Evolutionary conservation across 2,797 vertebrate species (phyloP).

Genomic region (Sylvia borin): DNA sequence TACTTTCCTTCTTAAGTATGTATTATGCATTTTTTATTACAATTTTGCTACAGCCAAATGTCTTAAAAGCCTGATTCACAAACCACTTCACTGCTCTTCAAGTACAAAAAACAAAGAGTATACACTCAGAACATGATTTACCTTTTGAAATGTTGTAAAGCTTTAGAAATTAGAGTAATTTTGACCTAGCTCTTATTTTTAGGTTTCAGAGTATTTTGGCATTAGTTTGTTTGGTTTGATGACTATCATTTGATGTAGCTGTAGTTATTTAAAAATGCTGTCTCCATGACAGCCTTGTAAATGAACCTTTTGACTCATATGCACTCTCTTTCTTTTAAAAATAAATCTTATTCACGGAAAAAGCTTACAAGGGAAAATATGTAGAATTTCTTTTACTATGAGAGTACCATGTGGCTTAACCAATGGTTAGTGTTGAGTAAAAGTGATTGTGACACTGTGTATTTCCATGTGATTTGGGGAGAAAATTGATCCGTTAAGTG

Average conservation of each 20-base stretch:
- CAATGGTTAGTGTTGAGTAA: background rate
- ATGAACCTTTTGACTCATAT: constrained; percentile 66
- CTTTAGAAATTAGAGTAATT: constrained; percentile 58
- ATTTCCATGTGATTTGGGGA: background rate
- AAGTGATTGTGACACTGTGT: background rate
- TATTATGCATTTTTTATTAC: constrained; percentile 74
- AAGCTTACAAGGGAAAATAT: constrained; percentile 67
- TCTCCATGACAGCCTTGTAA: constrained; percentile 65
- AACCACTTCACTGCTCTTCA: constrained; percentile 67
- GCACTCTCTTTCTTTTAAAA: constrained; percentile 55
- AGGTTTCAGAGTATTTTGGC: constrained; percentile 65
- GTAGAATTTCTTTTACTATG: constrained; percentile 24
- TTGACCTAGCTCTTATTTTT: constrained; percentile 64
- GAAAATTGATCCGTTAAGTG: background rate
- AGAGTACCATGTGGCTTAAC: background rate
- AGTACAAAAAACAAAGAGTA: constrained; percentile 72
- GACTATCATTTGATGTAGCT: constrained; percentile 70
- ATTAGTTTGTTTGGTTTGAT: constrained; percentile 70
- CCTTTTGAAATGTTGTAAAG: constrained; percentile 47
- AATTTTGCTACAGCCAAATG: constrained; percentile 66
- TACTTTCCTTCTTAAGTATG: constrained; percentile 73
- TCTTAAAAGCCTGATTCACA: constrained; percentile 69
- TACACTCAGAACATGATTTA: constrained; percentile 45
- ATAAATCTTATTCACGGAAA: constrained; percentile 74
- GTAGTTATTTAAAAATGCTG: constrained; percentile 69